Conservation (phyloP, 2,113 vertebrate genomes). For the Psephotus haematonotus region DNA sequence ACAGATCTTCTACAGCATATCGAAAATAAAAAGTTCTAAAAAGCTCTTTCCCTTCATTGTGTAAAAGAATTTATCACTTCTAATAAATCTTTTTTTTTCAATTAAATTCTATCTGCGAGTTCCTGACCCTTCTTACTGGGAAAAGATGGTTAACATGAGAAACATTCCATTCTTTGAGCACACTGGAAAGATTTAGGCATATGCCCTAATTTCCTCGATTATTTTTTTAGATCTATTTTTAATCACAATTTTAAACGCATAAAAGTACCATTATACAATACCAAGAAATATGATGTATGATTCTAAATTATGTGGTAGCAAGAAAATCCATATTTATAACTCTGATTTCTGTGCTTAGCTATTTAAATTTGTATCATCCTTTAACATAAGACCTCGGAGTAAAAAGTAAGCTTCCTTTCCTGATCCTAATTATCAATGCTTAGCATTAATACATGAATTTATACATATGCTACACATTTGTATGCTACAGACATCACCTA, state of each 20-base stretch:
- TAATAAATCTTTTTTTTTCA: background rate
- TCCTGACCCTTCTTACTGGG: background rate
- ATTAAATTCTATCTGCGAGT: background rate
- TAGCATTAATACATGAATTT: background rate
- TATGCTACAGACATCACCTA: background rate
- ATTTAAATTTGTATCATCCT: background rate
- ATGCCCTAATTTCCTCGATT: background rate
- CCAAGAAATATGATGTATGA: background rate
- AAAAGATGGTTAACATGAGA: background rate
- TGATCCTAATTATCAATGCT: background rate
- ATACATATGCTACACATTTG: background rate
- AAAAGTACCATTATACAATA: background rate
- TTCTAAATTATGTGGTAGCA: background rate
- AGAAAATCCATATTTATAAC: background rate
- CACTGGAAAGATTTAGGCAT: background rate
- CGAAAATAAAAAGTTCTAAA: background rate
- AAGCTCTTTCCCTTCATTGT: background rate
- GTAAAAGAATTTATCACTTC: background rate
- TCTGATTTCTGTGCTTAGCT: background rate
- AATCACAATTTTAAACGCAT: background rate
- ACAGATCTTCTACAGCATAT: background rate
- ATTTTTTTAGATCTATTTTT: constrained; percentile 22
- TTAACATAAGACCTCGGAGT: background rate
- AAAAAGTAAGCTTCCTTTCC: background rate
- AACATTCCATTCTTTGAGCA: background rate